Evolutionary conservation across 2,113 vertebrate species (phyloP).

Genomic region (Crotalus horridus): DNA sequence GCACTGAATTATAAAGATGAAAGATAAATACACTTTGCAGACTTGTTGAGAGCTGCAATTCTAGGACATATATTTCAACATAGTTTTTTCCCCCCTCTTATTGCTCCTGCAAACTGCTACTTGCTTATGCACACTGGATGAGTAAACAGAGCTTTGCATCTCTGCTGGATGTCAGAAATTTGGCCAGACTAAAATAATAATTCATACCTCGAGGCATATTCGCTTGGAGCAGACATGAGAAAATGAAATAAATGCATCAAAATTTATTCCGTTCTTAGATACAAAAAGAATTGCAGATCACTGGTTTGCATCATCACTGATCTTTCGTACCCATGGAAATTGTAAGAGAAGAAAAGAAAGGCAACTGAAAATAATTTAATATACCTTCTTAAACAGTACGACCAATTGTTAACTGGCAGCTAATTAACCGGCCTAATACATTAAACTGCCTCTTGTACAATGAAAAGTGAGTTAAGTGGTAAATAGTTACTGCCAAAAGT

Average conservation of each 20-base stretch:
- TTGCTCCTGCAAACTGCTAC: background rate
- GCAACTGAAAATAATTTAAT: slow-evolving; percentile 2
- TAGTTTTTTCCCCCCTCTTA: background rate
- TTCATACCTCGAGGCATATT: slow-evolving; percentile 3
- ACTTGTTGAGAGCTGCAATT: background rate
- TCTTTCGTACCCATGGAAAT: background rate
- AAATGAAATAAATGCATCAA: slow-evolving; percentile 16
- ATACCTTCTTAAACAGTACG: slow-evolving; percentile 34
- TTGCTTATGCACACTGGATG: slow-evolving; percentile 5
- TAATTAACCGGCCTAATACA: background rate
- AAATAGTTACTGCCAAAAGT: background rate
- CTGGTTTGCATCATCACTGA: slow-evolving; percentile 5
- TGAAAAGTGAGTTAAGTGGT: background rate
- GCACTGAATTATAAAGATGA: slow-evolving; percentile 14
- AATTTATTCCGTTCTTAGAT: slow-evolving; percentile 4
- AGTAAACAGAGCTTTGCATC: slow-evolving; percentile 22
- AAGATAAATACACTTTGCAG: slow-evolving; percentile 10
- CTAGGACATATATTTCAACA: background rate
- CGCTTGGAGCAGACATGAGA: slow-evolving; percentile 8
- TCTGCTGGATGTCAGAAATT: slow-evolving; percentile 19
- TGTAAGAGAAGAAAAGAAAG: background rate
- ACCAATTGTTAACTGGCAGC: background rate
- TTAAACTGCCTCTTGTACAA: background rate
- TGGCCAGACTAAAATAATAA: background rate
- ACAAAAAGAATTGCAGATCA: background rate